phyloP scores from a whole-genome alignment of 2,113 vertebrate genomes.

The Macrotis lagotis region DNA sequence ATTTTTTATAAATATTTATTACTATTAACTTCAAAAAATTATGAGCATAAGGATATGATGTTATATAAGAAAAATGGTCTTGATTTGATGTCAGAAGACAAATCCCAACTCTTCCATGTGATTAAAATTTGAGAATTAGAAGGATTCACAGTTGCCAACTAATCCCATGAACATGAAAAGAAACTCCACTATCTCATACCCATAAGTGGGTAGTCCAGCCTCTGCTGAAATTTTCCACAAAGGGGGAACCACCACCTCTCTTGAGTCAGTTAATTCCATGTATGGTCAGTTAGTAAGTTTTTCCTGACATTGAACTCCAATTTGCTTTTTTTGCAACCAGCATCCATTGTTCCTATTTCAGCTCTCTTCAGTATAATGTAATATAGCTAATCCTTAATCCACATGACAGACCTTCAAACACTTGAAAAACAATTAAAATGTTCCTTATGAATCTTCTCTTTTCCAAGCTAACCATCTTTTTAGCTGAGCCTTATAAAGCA shows the following conservation, averaged over 20 bases:
- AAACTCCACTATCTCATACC: background rate
- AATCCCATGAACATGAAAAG: background rate
- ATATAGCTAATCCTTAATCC: background rate
- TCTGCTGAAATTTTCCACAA: background rate
- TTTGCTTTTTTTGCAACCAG: background rate
- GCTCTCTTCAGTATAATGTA: background rate
- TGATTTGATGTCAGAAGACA: background rate
- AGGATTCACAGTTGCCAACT: background rate
- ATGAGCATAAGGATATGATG: background rate
- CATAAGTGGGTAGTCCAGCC: background rate
- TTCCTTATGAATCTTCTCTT: background rate
- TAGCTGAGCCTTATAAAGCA: too few relatives aligned
- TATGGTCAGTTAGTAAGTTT: background rate
- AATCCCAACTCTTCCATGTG: background rate
- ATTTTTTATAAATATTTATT: too few relatives aligned
- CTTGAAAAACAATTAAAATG: background rate
- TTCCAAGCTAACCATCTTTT: background rate
- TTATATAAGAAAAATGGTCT: background rate
- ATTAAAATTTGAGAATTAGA: background rate
- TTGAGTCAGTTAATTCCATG: background rate
- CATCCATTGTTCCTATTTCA: background rate
- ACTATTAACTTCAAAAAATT: background rate
- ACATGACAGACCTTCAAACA: background rate
- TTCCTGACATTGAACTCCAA: background rate
- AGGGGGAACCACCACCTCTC: background rate